A percentile compares a stretch with the other conserved stretches of the same genome.
phyloP scores from a whole-genome alignment of 2,888 invertebrate genomes.

The Tetropium fuscum region DNA sequence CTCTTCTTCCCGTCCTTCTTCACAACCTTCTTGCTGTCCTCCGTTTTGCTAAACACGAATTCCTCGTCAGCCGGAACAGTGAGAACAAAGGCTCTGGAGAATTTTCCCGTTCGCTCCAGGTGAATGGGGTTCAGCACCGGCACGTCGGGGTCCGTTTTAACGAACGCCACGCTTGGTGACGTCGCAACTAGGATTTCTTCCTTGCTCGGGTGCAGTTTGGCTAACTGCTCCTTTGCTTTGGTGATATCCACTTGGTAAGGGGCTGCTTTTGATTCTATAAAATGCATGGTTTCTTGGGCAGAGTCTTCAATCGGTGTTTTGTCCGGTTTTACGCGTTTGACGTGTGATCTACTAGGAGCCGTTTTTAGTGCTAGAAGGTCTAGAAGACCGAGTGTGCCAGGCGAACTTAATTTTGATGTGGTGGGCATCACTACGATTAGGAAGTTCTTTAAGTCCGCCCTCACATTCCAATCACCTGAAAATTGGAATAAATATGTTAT shows the following conservation, averaged over 20 bases:
- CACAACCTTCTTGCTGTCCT: slow-evolving; percentile 45
- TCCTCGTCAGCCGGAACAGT: slow-evolving; percentile 54
- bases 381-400: slow-evolving; percentile 45
- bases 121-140: not conserved
- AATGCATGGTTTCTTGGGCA: slow-evolving; percentile 66
- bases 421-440: slow-evolving; percentile 71
- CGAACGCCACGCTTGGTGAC: slow-evolving; percentile 52
- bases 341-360: slow-evolving; percentile 47
- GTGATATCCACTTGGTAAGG: slow-evolving; percentile 78
- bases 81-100: slow-evolving; percentile 53
- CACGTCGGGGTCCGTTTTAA: slow-evolving; percentile 38
- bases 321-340: slow-evolving; percentile 40
- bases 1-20: slow-evolving; percentile 51
- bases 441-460: slow-evolving; percentile 81
- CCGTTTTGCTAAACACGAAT: slow-evolving; percentile 41
- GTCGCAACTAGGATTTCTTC: slow-evolving; percentile 55
- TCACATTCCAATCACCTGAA: slow-evolving; percentile 69
- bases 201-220: slow-evolving; percentile 52
- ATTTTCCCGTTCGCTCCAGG: slow-evolving; percentile 28
- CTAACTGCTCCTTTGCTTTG: slow-evolving; percentile 51
- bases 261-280: slow-evolving; percentile 74
- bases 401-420: not conserved
- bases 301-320: slow-evolving; percentile 30
- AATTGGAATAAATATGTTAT: not conserved
- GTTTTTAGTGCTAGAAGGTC: slow-evolving; percentile 58